Conservation (phyloP, 1,140 invertebrate genomes). For the Drosophila malerkotliana region DNA sequence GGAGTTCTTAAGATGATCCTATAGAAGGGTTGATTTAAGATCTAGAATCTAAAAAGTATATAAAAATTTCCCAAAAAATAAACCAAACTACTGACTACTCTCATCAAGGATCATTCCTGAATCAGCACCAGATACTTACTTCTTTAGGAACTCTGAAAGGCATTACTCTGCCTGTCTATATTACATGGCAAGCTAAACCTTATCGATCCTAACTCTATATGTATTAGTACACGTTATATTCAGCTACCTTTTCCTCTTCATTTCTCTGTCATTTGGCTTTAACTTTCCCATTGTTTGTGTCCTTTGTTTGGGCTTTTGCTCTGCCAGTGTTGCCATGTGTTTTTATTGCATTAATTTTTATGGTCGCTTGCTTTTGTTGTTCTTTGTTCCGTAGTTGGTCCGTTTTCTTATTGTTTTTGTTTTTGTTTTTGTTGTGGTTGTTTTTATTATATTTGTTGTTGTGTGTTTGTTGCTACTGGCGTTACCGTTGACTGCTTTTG, state of each 20-base stretch:
- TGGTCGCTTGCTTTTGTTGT: conserved; percentile 64
- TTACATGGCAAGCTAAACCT: conserved; percentile 1
- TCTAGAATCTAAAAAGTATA: too few relatives aligned
- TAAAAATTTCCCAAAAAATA: too few relatives aligned
- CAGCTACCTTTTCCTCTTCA: conserved; percentile 28
- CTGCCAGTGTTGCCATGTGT: conserved; percentile 62
- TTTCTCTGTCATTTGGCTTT: conserved; percentile 30
- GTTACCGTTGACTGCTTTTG: conserved; percentile 64
- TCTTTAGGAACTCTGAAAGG: too few relatives aligned
- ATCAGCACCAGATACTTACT: too few relatives aligned
- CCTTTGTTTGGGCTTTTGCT: conserved; percentile 35
- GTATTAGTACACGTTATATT: conserved; percentile 11
- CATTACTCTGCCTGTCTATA: background rate
- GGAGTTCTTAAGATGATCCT: background rate
- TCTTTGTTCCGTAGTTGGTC: conserved; percentile 26
- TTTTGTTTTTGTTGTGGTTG: conserved; percentile 33
- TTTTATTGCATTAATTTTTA: conserved; percentile 83
- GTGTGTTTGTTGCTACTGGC: conserved; percentile 21
- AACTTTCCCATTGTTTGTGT: conserved; percentile 45
- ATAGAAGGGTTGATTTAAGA: too few relatives aligned
- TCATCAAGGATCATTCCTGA: too few relatives aligned
- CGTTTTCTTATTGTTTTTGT: conserved; percentile 26
- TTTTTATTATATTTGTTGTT: conserved; percentile 25
- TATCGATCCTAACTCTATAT: conserved; percentile 36
- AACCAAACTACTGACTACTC: too few relatives aligned